phyloP scores from a whole-genome alignment of 2,797 vertebrate genomes.

The Microcaecilia unicolor region DNA sequence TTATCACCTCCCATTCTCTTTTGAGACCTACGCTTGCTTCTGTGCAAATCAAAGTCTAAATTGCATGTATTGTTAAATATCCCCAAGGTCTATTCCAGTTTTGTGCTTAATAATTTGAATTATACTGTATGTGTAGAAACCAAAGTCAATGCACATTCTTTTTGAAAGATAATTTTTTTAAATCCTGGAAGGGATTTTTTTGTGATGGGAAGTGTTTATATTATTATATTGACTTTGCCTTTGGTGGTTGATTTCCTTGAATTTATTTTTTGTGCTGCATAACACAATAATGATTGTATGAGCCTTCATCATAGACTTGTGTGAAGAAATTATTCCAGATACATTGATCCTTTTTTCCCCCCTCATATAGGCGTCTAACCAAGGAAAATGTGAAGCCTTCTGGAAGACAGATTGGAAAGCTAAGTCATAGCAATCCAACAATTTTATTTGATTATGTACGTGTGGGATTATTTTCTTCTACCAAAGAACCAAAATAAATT shows the following conservation, averaged over 20 bases:
- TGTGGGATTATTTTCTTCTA: conserved; percentile 26
- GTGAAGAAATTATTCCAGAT: conserved; percentile 12
- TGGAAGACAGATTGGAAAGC: conserved; percentile 76
- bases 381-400: conserved; percentile 89
- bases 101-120: too few relatives aligned
- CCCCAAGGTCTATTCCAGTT: too few relatives aligned
- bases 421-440: conserved; percentile 80
- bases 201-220: neutral
- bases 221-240: too few relatives aligned
- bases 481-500: too few relatives aligned
- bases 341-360: conserved; percentile 3
- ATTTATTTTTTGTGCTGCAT: neutral
- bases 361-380: conserved; percentile 74
- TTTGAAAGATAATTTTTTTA: conserved; percentile 2
- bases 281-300: neutral
- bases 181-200: too few relatives aligned
- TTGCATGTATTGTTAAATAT: neutral
- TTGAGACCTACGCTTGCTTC: too few relatives aligned
- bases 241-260: too few relatives aligned
- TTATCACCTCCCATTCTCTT: too few relatives aligned
- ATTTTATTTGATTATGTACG: conserved; percentile 83
- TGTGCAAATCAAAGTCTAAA: too few relatives aligned
- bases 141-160: too few relatives aligned
- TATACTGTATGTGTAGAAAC: too few relatives aligned
- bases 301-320: neutral